Percentiles rank a stretch among this genome's conserved stretches.
These are phyloP conservation scores for Nesoenas mayeri DNA, from an alignment of 2,113 vertebrate genomes.

Conservation along the genomic window DNA sequence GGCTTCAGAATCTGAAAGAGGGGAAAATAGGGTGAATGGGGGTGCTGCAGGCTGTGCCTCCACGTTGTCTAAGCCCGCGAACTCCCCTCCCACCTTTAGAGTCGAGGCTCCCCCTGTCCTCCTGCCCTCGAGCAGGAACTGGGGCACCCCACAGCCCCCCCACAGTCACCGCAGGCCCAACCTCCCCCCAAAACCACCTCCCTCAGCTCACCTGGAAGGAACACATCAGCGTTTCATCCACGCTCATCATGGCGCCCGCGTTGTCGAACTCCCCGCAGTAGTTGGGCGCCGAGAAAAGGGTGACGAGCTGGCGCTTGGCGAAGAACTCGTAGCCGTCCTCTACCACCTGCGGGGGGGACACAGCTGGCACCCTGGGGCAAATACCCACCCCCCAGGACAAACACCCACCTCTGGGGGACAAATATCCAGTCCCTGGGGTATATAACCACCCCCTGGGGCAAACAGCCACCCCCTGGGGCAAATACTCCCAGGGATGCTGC, in stretches of 20 bases:
- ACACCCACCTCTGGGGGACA: neutral
- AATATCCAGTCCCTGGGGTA: neutral
- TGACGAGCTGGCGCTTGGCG: conserved; percentile 95
- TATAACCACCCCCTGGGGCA: neutral
- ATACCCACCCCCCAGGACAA: no score
- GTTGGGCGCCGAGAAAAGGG: conserved; percentile 95
- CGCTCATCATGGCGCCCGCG: conserved; percentile 96
- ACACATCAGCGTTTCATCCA: conserved; percentile 96
- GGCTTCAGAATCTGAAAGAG: conserved; percentile 91
- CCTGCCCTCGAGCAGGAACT: neutral
- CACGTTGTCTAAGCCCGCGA: rapidly evolving
- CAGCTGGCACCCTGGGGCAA: no score
- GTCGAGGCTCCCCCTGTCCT: neutral
- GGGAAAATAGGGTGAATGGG: neutral
- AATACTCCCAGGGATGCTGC: neutral
- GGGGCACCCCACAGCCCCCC: neutral
- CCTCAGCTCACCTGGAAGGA: conserved; percentile 87
- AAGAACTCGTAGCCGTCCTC: conserved; percentile 98
- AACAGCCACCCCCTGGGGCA: neutral
- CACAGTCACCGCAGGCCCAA: rapidly evolving
- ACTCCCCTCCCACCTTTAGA: rapidly evolving
- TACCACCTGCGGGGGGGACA: conserved; percentile 78
- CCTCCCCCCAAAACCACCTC: rapidly evolving
- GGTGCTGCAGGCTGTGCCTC: neutral
- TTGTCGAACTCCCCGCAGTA: conserved; percentile 98